A percentile compares a stretch with the other conserved stretches of the same genome.
These are phyloP conservation scores for Calephelis perditalis DNA, from an alignment of 2,888 invertebrate species.

Conservation along the genomic window DNA sequence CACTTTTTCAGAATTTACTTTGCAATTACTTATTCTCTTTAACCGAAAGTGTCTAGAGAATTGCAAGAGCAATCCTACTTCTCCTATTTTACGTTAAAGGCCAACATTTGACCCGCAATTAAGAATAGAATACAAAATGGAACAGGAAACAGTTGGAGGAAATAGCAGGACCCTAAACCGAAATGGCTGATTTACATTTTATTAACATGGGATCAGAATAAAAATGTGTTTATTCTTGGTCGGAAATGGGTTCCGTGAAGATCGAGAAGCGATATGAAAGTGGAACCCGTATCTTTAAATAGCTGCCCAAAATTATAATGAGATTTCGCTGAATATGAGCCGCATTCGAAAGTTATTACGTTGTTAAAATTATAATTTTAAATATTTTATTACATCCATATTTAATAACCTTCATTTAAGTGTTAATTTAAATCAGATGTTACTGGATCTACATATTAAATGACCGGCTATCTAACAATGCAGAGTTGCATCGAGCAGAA, in stretches of 20 bases:
- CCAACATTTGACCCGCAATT: conserved; percentile 45
- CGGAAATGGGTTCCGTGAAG: conserved; percentile 47
- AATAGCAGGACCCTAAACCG: conserved; percentile 66
- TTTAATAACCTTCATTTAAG: too few relatives aligned
- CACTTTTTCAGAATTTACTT: too few relatives aligned
- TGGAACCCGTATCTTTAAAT: conserved; percentile 47
- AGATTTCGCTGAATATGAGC: conserved; percentile 35
- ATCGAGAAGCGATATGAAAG: conserved; percentile 53
- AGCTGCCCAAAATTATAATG: conserved; percentile 44
- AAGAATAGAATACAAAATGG: conserved; percentile 64
- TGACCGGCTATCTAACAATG: too few relatives aligned
- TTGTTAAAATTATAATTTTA: too few relatives aligned
- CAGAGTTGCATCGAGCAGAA: too few relatives aligned
- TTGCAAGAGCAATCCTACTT: too few relatives aligned
- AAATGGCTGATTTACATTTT: conserved; percentile 71
- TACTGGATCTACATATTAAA: too few relatives aligned
- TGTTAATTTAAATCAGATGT: too few relatives aligned
- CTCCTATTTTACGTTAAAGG: too few relatives aligned
- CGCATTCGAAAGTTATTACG: not conserved
- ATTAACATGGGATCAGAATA: conserved; percentile 69
- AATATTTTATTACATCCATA: too few relatives aligned
- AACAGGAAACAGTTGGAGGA: conserved; percentile 67
- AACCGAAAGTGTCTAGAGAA: too few relatives aligned
- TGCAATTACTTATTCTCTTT: too few relatives aligned
- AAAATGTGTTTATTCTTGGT: conserved; percentile 71